Base-by-base conservation (phyloP, 2,797 vertebrate species). In the Petrocephalus sullivani region DNA sequence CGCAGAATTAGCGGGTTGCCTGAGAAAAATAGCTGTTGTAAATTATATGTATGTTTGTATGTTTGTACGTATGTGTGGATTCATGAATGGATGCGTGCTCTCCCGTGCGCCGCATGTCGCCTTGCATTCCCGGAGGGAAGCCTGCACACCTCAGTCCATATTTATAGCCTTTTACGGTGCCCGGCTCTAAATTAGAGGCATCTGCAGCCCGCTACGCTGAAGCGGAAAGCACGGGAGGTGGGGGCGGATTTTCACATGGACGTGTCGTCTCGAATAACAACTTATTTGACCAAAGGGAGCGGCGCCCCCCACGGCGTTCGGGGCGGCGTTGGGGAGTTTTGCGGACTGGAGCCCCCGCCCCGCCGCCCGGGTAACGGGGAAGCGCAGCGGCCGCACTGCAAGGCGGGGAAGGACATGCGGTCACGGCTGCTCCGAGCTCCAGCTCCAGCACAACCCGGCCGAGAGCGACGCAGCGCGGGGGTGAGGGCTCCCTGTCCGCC, bases 381-480 rank as follows among this genome's bases (percentile, higher is more conserved):
- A 60, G 53, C 41, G 84, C 71, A 67, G 58, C 41, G 87, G 86
- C 21, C 88, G 83, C 85, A 87, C 75, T 33, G 75, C 60, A 60
- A n/a, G 28, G 28, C 64, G 4, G 19, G n/a, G 90, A 89, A 86
- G 89, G 87, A 88, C 91, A 90, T 88, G 88, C 91, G 91, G 92
- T 89, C 71, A 89, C 83, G 0, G 78, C 7, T 87, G 28, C 85
- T 88, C 87, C 5, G 0, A 90, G 88, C 89, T 23, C 53, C 87
- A 90, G 46, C 88, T 58, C 84, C 49, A 85, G 85, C 86, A 83
- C 37, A 90, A 86, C 87, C 90, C 88, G 78, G 53, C 82, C 51
- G 3, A 23, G 28, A 23, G 19, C 41, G 41, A 9, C 33, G 37
- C 16, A 54, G 51, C 87, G 56, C 83, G 85, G 37, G 64, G 89